Evolutionary conservation across 2,797 vertebrate genomes (phyloP), one percentile per base, ranked within the genome.

Genomic region (Sebastes trivittatus): DNA sequence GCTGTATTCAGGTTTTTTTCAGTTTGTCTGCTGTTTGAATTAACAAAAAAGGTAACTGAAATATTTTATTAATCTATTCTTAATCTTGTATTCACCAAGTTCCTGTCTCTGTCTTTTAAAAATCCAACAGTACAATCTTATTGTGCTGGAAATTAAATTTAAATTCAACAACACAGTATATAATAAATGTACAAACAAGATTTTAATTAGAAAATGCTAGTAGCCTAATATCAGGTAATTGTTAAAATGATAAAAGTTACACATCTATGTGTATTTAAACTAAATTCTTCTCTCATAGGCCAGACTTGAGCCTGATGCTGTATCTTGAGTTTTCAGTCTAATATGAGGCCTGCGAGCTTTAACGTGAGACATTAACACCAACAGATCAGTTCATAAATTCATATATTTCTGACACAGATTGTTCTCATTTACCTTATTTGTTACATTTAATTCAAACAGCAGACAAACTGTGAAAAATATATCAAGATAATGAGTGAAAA

Each of bases 341-440:
- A 66, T 2, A 11, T 71, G 62, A 88, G 83, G 87, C 78, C 81
- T 87, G 13, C 14, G n/a, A 86, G 27, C 52, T 18, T 36, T 11
- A 64, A 38, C 11, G 20, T 30, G 32, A 42, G 49, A 34, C 30
- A 59, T 49, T 18, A 34, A 29, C 22, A 52, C 58, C 20, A 27
- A 11, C n/a, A 81, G 14, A 36, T 16, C 34, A 7, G 7, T 66
- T 56, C 61, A 72, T 9, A 54, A 60, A 77, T 49, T 16, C 4
- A 2, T 6, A 34, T 42, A 59, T 71, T 18, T 6, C 7, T 4
- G 2, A 11, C 32, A n/a, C 13, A 30, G 3, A 7, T 55, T 5
- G 1, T 64, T 52, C 7, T 23, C 2, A 25, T 18, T 69, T 29
- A 38, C 1, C 2, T 25, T 61, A 36, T 3, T 42, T 29, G 7